Base-by-base conservation (phyloP, 1,140 invertebrate genomes). In the Xylocopa sonorina region DNA sequence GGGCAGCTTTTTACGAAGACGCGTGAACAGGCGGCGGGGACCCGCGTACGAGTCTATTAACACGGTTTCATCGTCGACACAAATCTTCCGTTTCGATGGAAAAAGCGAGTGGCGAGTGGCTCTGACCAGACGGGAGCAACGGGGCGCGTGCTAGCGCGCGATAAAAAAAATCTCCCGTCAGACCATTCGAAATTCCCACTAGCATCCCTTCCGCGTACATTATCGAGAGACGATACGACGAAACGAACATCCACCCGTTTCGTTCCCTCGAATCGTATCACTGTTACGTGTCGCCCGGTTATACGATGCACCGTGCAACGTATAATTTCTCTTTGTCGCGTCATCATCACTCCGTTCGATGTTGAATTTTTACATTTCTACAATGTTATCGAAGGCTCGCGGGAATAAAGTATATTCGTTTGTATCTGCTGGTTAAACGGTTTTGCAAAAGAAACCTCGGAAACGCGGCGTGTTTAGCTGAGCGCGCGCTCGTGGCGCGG, bases 51-150 rank as follows among this genome's bases (percentile, higher is more conserved):
- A 60, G 50, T 63, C 83, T 68, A 82, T 85, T 85, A 84, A 86
- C 84, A 85, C 71, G 69, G 53, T 81, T 77, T 78, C 84, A 78
- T 82, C 74, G 64, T 32, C 46, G 84, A 85, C 83, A 85, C 79
- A 74, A 78, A 85, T 85, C 83, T 74, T 75, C n/a, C 50, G 50
- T 84, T 85, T 79, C 69, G 48, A 1, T 55, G 46, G 75, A 85
- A 85, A 72, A 71, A 46, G n/a, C 64, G 63, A 10, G 29, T n/a
- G n/a, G n/a, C n/a, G 46, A 55, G 21, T 63, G 18, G n/a, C 51
- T n/a, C 48, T 32, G 58, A 76, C 43, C 72, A 50, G 60, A 18
- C 50, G n/a, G 32, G 46, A 78, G 51, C 63, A 51, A 14, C 63
- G 48, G 71, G n/a, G 41, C 79, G 67, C 83, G 82, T 84, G 78